Conservation (phyloP, 2,113 vertebrate species). For the Rhinolophus ferrumequinum region DNA sequence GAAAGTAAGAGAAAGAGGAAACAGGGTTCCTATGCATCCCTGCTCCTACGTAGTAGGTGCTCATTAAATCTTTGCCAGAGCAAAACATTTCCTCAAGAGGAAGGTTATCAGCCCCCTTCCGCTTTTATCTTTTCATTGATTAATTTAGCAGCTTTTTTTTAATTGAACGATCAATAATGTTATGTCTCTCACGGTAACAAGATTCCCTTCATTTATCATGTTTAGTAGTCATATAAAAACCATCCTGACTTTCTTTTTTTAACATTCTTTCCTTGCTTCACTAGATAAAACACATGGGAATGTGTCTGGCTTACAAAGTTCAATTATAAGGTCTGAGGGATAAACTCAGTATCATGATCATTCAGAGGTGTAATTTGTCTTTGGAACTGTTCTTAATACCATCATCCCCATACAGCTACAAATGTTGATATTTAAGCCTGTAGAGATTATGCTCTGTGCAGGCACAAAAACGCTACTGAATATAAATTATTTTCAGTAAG, state of each 20-base stretch:
- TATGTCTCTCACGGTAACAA: conserved; percentile 25
- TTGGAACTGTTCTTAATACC: conserved; percentile 57
- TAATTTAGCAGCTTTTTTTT: conserved; percentile 45
- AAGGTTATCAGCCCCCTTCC: not conserved
- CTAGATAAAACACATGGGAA: conserved; percentile 40
- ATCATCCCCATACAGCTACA: conserved; percentile 53
- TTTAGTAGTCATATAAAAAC: conserved; percentile 59
- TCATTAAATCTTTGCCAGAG: conserved; percentile 11
- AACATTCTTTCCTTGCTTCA: conserved; percentile 42
- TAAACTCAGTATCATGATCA: conserved; percentile 61
- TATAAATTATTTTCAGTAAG: conserved; percentile 73
- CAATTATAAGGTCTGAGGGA: conserved; percentile 59
- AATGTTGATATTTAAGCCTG: conserved; percentile 71
- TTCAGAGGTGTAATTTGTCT: conserved; percentile 70
- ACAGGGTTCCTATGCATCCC: not conserved
- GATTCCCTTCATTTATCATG: conserved; percentile 47
- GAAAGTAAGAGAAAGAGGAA: not conserved
- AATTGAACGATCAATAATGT: conserved; percentile 46
- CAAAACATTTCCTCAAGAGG: conserved; percentile 10
- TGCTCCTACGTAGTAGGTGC: not conserved
- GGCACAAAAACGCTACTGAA: conserved; percentile 51
- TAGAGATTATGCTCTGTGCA: conserved; percentile 53
- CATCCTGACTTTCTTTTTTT: conserved; percentile 22
- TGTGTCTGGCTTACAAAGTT: conserved; percentile 57
- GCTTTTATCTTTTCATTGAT: conserved; percentile 28